Conservation (phyloP, 1,140 invertebrate species). For the Sarcophaga peregrina region DNA sequence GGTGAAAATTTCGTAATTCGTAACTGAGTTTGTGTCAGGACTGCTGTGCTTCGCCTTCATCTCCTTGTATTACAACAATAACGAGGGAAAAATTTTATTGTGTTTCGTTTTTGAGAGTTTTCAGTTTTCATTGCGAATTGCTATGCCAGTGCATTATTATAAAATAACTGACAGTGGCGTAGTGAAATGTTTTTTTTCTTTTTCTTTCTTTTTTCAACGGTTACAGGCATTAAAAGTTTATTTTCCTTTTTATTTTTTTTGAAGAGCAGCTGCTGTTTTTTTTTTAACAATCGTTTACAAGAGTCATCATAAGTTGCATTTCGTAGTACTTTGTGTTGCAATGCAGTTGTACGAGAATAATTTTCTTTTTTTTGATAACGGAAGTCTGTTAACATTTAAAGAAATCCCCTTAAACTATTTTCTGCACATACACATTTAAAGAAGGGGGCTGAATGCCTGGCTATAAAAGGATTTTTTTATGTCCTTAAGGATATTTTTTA, state of each 20-base stretch:
- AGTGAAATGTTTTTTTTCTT: too few species aligned
- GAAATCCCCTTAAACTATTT: too few species aligned
- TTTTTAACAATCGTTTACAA: too few species aligned
- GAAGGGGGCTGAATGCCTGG: too few species aligned
- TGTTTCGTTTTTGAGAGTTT: not conserved
- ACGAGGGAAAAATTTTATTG: not conserved
- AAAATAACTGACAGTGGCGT: not conserved
- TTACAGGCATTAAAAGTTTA: too few species aligned
- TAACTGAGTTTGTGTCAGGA: not conserved
- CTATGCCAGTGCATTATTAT: slow-evolving; percentile 4
- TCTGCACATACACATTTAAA: too few species aligned
- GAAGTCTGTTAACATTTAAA: not conserved
- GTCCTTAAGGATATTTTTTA: too few species aligned
- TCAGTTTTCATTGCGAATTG: not conserved
- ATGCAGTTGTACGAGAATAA: not conserved
- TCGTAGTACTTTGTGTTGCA: not conserved
- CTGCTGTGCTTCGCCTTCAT: not conserved
- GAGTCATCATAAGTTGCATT: too few species aligned
- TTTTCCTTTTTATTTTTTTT: not conserved
- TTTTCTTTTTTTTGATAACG: not conserved
- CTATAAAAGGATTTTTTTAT: too few species aligned
- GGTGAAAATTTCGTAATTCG: not conserved
- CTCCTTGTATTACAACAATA: too few species aligned
- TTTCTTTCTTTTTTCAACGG: too few species aligned
- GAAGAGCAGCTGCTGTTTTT: not conserved